Conservation (phyloP, 2,888 invertebrate species). For the Unio delphinus region DNA sequence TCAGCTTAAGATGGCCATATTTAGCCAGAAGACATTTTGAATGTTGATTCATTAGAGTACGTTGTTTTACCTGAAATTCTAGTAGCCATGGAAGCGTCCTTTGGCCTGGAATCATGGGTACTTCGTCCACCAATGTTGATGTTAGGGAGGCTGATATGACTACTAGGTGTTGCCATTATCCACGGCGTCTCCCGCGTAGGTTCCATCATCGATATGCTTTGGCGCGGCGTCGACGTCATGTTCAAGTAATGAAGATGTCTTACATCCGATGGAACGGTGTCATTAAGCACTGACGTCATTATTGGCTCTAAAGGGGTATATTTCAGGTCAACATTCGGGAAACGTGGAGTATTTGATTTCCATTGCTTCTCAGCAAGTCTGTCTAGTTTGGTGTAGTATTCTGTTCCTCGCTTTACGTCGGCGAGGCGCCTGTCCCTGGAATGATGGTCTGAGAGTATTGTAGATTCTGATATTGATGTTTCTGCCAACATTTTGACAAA, state of each 20-base stretch:
- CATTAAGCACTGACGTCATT: conserved; percentile 34
- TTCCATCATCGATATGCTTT: conserved; percentile 33
- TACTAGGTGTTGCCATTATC: too few relatives aligned
- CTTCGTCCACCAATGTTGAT: too few relatives aligned
- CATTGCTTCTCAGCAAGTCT: conserved; percentile 42
- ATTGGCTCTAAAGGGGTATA: conserved; percentile 27
- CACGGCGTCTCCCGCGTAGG: background rate
- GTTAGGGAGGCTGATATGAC: too few relatives aligned
- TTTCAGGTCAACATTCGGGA: conserved; percentile 22
- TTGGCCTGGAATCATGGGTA: too few relatives aligned
- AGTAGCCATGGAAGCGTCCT: too few relatives aligned
- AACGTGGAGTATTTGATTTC: conserved; percentile 36
- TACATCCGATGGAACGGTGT: conserved; percentile 13
- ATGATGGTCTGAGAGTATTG: conserved; percentile 12
- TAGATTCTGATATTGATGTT: conserved; percentile 14
- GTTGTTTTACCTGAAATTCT: too few relatives aligned
- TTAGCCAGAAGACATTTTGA: too few relatives aligned
- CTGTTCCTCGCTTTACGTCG: conserved; percentile 44
- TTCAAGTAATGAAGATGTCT: conserved; percentile 17
- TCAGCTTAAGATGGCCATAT: too few relatives aligned
- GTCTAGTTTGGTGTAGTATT: conserved; percentile 41
- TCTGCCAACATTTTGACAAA: conserved; percentile 22
- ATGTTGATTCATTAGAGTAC: too few relatives aligned
- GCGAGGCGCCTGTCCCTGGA: conserved; percentile 32
- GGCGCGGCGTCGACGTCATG: conserved; percentile 39